Percentiles rank a stretch among this genome's conserved stretches.
Evolutionary conservation across 2,797 vertebrate genomes (phyloP).

Genomic region (Ibycter americanus): DNA sequence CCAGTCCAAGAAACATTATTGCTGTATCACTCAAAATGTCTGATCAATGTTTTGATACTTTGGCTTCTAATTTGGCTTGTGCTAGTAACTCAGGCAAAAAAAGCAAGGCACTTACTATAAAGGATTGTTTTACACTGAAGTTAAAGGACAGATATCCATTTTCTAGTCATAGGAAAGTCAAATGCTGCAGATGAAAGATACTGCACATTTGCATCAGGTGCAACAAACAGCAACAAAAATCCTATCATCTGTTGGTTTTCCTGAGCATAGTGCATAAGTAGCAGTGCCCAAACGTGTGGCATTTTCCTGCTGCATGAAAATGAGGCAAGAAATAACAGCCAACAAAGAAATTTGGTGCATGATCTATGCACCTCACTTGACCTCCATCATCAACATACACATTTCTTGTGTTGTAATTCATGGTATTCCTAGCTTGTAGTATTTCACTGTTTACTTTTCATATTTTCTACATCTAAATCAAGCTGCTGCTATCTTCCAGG

Average conservation of each 20-base stretch:
- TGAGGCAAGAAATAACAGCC: background rate
- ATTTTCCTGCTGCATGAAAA: background rate
- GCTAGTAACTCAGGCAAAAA: background rate
- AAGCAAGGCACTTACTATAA: background rate
- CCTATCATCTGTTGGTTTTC: background rate
- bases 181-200: background rate
- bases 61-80: background rate
- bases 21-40: background rate
- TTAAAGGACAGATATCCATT: background rate
- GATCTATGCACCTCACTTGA: background rate
- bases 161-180: background rate
- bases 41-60: background rate
- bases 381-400: background rate
- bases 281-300: background rate
- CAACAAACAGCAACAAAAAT: background rate
- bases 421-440: background rate
- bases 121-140: background rate
- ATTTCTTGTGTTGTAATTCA: background rate
- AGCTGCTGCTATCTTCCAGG: conserved; percentile 75
- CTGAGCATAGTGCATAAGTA: background rate
- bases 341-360: background rate
- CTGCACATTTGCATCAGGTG: background rate
- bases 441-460: background rate
- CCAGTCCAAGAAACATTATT: background rate
- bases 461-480: background rate